Percentiles rank a stretch among this genome's conserved stretches.
Evolutionary conservation across 2,113 vertebrate genomes (phyloP).

Genomic region (Sander vitreus): DNA sequence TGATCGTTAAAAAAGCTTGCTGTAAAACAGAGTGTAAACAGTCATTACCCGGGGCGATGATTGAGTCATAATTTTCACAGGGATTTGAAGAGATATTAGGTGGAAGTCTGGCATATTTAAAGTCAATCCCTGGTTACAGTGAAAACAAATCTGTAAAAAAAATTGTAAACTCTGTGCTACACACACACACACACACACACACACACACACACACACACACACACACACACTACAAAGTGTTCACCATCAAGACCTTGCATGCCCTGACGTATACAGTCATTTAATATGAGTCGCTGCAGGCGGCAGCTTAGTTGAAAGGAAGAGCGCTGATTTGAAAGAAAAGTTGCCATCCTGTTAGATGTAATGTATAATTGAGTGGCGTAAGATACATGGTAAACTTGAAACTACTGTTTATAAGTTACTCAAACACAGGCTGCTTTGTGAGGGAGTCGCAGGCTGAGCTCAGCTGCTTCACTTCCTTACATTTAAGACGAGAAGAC

Average conservation of each 20-base stretch:
- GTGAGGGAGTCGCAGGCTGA: neutral
- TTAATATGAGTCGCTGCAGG: conserved; percentile 53
- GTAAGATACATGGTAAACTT: conserved; percentile 17
- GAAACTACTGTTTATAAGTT: conserved; percentile 23
- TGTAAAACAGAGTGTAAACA: conserved; percentile 71
- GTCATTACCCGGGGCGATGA: conserved; percentile 67
- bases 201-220: conserved; percentile 21
- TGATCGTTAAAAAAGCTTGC: conserved; percentile 51
- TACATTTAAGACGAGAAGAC: neutral
- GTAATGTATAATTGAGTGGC: conserved; percentile 18
- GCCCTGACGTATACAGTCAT: conserved; percentile 57
- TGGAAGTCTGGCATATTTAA: conserved; percentile 70
- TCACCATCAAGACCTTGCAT: conserved; percentile 59
- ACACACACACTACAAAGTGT: conserved; percentile 23
- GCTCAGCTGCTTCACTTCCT: neutral
- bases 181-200: conserved; percentile 28
- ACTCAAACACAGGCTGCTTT: conserved; percentile 4
- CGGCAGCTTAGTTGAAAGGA: conserved; percentile 56
- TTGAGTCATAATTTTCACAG: conserved; percentile 67
- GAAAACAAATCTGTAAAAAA: conserved; percentile 62
- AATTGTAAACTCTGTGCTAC: conserved; percentile 5
- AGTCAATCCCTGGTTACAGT: conserved; percentile 61
- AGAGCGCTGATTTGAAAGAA: conserved; percentile 55
- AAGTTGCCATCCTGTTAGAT: conserved; percentile 31
- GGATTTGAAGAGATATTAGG: conserved; percentile 70